A percentile compares a stretch with the other conserved stretches of the same genome.
Evolutionary conservation across 2,797 vertebrate genomes (phyloP).

Genomic region (Rachycentron canadum): DNA sequence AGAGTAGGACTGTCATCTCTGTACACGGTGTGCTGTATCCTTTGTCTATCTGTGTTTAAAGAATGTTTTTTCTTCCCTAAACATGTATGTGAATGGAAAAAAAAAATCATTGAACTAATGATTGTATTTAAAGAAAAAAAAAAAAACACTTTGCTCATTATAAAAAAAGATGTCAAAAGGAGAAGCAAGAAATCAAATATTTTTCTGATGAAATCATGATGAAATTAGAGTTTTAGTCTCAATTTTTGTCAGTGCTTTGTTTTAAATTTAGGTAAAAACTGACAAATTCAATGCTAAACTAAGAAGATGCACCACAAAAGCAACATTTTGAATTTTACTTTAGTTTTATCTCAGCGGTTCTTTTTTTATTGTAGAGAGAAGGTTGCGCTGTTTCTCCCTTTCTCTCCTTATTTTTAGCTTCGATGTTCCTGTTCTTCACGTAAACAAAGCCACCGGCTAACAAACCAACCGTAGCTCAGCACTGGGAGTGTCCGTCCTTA

Average conservation of each 20-base stretch:
- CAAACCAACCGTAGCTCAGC: constrained; percentile 15
- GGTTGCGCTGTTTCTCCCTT: background rate
- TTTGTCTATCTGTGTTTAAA: constrained; percentile 51
- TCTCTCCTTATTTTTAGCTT: background rate
- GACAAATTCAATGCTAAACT: background rate
- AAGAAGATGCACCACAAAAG: background rate
- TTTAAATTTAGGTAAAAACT: background rate
- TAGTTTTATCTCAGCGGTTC: background rate
- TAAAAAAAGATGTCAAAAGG: constrained; percentile 25
- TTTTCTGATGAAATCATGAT: constrained; percentile 13
- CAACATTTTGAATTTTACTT: constrained; percentile 13
- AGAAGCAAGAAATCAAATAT: background rate
- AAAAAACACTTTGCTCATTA: constrained; percentile 25
- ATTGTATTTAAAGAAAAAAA: constrained; percentile 74
- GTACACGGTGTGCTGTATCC: constrained; percentile 54
- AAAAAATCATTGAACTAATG: constrained; percentile 63
- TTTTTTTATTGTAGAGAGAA: constrained; percentile 1
- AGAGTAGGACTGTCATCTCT: constrained; percentile 40
- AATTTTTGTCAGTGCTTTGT: constrained; percentile 4
- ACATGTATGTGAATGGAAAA: constrained; percentile 69
- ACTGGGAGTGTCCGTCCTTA: constrained; percentile 8
- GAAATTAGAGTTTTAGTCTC: background rate
- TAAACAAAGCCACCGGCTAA: constrained; percentile 9
- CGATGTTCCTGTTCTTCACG: background rate
- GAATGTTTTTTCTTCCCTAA: constrained; percentile 57